phyloP scores from a whole-genome alignment of 2,797 vertebrate species.

The Columba guinea region DNA sequence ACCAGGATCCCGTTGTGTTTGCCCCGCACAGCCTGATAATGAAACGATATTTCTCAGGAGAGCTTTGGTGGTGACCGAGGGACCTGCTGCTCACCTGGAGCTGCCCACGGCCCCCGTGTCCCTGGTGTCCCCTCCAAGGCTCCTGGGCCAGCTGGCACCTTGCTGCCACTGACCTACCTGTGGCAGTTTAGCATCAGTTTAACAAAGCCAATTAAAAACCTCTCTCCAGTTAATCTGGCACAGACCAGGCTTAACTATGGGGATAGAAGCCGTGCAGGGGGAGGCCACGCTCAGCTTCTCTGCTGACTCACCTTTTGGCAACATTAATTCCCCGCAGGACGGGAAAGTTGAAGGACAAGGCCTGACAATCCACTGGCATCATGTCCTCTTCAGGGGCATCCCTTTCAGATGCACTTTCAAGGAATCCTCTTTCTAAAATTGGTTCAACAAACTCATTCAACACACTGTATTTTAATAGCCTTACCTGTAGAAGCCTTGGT shows the following conservation, averaged over 20 bases:
- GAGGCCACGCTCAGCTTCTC: background rate
- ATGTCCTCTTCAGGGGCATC: rapidly evolving
- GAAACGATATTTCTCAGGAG: rapidly evolving
- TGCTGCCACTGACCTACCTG: background rate
- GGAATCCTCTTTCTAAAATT: background rate
- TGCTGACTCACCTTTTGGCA: background rate
- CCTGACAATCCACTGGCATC: background rate
- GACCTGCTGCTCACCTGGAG: background rate
- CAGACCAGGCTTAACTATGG: background rate
- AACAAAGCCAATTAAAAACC: conserved; percentile 6
- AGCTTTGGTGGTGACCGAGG: rapidly evolving
- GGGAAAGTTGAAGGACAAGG: background rate
- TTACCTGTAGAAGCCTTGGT: conserved; percentile 80
- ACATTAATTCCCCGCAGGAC: background rate
- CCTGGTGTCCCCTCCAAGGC: background rate
- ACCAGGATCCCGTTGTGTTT: background rate
- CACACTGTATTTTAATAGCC: background rate
- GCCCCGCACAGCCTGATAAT: background rate
- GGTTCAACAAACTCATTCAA: background rate
- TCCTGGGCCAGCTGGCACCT: background rate
- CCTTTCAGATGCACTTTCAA: background rate
- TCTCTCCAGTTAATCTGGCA: background rate
- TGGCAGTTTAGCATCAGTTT: background rate
- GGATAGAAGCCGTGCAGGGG: background rate
- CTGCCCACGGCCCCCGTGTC: rapidly evolving